Base-by-base conservation (phyloP, 2,888 invertebrate genomes). In the Spodoptera littoralis region DNA sequence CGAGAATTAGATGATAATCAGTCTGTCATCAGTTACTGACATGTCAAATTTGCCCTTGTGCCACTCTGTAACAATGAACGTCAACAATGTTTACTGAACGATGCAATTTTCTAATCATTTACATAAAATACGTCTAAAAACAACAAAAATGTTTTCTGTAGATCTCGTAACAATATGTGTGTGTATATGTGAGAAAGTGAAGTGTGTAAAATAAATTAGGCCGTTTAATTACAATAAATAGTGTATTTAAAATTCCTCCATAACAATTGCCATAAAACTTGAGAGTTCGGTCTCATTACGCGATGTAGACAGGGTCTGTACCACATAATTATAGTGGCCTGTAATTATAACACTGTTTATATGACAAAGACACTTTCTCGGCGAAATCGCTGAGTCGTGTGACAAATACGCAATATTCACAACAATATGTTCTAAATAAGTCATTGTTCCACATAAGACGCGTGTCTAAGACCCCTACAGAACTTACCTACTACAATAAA, bases 291-390 rank as follows among this genome's bases (percentile, higher is more conserved):
- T 80, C 79, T 76, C 70, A 79, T 80, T 77, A 79, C 74, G 62
- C 47, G 65, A 65, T 62, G 51, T 65, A 67, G 66, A 60, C 75
- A 68, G 65, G 76, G 74, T 67, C 65, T 74, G 68, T 76, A 77
- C 80, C 80, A 81, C 73, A 70, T 78, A 77, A 80, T 81, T 82
- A 84, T 83, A 83, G 67, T 80, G 73, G 65, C 70, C 61, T 70
- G 78, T 80, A 86, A 86, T 88, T 84, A 84, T 85, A 77, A 79
- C 78, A 79, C 77, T 76, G 65, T 83, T 80, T 76, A 79, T 60
- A 70, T 60, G 76, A 73, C 70, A 74, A 71, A 77, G 82, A 81
- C 82, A 84, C 90, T 91, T 92, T 93, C 93, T 83, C 90, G 83
- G 80, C 72, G 79, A 80, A 83, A 81, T 80, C 81, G 76, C 80